Conservation (phyloP, 2,888 invertebrate genomes). For the Apamea monoglypha region DNA sequence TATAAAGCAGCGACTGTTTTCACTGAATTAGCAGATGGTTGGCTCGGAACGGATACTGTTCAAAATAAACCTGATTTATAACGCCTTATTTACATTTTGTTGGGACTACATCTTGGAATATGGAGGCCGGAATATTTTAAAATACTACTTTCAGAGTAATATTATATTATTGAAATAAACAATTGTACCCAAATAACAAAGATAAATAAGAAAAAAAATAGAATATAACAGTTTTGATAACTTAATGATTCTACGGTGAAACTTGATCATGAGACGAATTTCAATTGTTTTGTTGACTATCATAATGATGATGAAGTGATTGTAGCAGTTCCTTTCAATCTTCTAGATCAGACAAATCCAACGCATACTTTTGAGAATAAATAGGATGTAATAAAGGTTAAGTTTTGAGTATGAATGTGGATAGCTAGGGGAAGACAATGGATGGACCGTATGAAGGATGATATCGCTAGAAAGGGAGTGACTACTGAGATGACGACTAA, state of each 20-base stretch:
- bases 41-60: conserved; percentile 66
- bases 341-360: neutral
- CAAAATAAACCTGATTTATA: conserved; percentile 79
- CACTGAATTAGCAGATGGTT: conserved; percentile 83
- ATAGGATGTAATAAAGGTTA: neutral
- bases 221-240: neutral
- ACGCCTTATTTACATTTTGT: conserved; percentile 73
- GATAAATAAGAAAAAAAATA: too few relatives aligned
- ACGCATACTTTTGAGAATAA: too few relatives aligned
- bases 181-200: neutral
- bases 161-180: conserved; percentile 9
- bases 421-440: neutral
- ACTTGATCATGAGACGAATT: neutral
- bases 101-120: conserved; percentile 56
- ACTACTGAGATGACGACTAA: neutral
- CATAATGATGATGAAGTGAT: neutral
- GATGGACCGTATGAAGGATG: neutral
- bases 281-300: neutral
- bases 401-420: neutral
- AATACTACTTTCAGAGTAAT: conserved; percentile 39
- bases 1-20: conserved; percentile 71
- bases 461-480: neutral
- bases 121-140: conserved; percentile 45
- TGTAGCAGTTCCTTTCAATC: neutral
- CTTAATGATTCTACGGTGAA: neutral